Evolutionary conservation across 2,888 invertebrate genomes (phyloP).

Genomic region (Sylvicola fuscatus): DNA sequence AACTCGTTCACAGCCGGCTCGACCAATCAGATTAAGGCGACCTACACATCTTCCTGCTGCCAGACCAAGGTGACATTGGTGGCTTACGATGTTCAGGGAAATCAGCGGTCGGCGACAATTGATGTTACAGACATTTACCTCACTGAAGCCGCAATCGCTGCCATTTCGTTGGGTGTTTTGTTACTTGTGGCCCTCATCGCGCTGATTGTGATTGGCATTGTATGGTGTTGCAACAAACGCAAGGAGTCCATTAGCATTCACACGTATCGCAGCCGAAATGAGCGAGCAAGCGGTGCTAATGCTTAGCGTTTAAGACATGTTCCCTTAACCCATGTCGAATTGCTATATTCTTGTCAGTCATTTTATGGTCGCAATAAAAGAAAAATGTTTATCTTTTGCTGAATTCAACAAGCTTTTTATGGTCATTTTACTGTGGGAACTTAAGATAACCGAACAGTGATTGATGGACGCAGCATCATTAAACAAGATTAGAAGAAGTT

Average conservation of each 20-base stretch:
- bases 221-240: slow-evolving; percentile 37
- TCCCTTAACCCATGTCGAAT: too few relatives aligned
- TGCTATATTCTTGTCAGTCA: too few relatives aligned
- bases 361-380: too few relatives aligned
- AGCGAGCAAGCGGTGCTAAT: slow-evolving; percentile 13
- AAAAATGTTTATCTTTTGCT: too few relatives aligned
- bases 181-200: slow-evolving; percentile 38
- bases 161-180: slow-evolving; percentile 45
- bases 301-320: too few relatives aligned
- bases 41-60: slow-evolving; percentile 54
- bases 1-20: slow-evolving; percentile 45
- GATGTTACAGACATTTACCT: slow-evolving; percentile 31
- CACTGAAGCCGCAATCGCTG: slow-evolving; percentile 36
- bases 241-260: slow-evolving; percentile 38
- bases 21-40: slow-evolving; percentile 38
- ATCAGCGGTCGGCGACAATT: slow-evolving; percentile 36
- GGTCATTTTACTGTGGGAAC: too few relatives aligned
- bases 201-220: slow-evolving; percentile 31
- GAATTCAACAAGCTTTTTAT: too few relatives aligned
- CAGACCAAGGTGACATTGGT: slow-evolving; percentile 41
- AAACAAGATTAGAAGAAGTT: too few relatives aligned
- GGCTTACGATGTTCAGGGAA: slow-evolving; percentile 47
- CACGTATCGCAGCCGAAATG: slow-evolving; percentile 26
- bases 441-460: too few relatives aligned
- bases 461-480: too few relatives aligned